Percentiles rank a stretch among this genome's conserved stretches.
Evolutionary conservation across 2,113 vertebrate species (phyloP).

Genomic region (Scartelaos histophorus): DNA sequence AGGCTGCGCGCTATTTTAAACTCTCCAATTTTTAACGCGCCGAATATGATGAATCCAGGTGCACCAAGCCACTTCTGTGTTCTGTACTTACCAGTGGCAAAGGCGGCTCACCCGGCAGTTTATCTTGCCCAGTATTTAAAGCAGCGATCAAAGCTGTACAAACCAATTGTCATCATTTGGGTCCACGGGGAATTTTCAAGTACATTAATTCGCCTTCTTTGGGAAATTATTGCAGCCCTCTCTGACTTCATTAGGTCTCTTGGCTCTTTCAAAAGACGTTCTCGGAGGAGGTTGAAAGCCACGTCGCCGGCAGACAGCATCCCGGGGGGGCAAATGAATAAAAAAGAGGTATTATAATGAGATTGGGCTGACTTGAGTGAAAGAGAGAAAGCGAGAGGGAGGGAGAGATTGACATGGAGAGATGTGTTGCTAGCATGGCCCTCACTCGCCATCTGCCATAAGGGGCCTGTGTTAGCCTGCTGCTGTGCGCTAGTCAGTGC

Average conservation of each 20-base stretch:
- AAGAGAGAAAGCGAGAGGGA: conserved; percentile 63
- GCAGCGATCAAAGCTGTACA: conserved; percentile 84
- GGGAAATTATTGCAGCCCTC: conserved; percentile 83
- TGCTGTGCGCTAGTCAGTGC: conserved; percentile 77
- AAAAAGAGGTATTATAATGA: conserved; percentile 86
- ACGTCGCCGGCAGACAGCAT: conserved; percentile 82
- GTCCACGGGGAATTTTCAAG: conserved; percentile 79
- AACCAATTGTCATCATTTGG: conserved; percentile 82
- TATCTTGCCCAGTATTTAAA: conserved; percentile 79
- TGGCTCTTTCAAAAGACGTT: conserved; percentile 81
- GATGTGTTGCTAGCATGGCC: conserved; percentile 76
- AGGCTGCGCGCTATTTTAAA: conserved; percentile 55
- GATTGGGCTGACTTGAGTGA: conserved; percentile 86
- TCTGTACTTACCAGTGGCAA: conserved; percentile 70
- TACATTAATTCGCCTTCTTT: conserved; percentile 81
- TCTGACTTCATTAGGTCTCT: conserved; percentile 84
- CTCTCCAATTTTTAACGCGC: conserved; percentile 18
- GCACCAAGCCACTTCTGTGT: conserved; percentile 62
- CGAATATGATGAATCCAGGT: conserved; percentile 49
- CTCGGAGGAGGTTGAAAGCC: conserved; percentile 84
- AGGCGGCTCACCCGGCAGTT: conserved; percentile 75
- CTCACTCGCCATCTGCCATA: conserved; percentile 83
- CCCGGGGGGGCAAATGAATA: conserved; percentile 85
- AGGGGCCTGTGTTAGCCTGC: conserved; percentile 61
- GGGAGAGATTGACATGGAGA: conserved; percentile 73